Conservation (phyloP, 2,113 vertebrate species). For the Otocyon megalotis region DNA sequence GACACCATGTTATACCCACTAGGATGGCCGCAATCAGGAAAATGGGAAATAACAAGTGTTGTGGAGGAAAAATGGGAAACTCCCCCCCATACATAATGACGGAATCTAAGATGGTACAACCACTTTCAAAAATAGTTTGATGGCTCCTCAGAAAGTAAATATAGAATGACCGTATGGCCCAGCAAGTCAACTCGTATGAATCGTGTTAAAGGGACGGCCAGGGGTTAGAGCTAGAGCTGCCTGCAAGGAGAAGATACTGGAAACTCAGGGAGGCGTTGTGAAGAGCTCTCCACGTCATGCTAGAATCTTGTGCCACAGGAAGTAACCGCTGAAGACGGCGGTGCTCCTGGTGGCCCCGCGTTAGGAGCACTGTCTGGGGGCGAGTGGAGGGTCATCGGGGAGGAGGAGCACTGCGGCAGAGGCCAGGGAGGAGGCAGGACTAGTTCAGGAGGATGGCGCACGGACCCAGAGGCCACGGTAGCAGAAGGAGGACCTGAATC, state of each 20-base stretch:
- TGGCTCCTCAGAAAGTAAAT: background rate
- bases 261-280: background rate
- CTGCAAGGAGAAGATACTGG: background rate
- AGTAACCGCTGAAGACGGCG: background rate
- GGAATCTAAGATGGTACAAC: background rate
- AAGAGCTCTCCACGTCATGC: background rate
- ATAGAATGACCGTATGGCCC: background rate
- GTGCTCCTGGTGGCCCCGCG: fast-evolving
- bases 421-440: background rate
- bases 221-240: background rate
- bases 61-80: background rate
- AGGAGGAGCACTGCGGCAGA: background rate
- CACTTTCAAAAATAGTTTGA: background rate
- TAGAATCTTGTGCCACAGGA: background rate
- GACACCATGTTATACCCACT: background rate
- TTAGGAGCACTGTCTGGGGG: background rate
- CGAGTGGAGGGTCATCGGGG: background rate
- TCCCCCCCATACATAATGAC: background rate
- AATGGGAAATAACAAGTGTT: background rate
- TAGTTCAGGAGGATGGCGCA: background rate
- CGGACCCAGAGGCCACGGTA: background rate
- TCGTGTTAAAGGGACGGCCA: background rate
- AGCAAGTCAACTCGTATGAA: background rate
- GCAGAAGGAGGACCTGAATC: fast-evolving
- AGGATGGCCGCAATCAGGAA: background rate